A percentile compares a stretch with the other conserved stretches of the same genome.
Conservation (phyloP, 2,113 vertebrate species). For the Cynocephalus volans region DNA sequence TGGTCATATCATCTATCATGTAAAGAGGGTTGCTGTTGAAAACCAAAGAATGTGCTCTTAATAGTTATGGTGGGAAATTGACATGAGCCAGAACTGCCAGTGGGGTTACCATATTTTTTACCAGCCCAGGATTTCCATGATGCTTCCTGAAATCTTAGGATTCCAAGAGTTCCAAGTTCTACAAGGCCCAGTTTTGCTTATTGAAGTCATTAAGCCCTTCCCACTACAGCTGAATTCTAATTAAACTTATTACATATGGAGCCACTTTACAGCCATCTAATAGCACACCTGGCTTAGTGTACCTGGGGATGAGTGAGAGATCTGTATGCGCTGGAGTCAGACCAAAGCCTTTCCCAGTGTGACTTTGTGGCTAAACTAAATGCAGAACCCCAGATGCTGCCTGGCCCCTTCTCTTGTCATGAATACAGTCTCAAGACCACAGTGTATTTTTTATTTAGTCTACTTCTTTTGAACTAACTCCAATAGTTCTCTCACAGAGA, state of each 20-base stretch:
- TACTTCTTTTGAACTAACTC: not conserved
- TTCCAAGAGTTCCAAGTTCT: not conserved
- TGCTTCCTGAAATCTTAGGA: not conserved
- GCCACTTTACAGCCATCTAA: not conserved
- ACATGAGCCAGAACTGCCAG: not conserved
- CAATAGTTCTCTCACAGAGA: not conserved
- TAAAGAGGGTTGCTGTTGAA: not conserved
- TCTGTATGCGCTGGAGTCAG: not conserved
- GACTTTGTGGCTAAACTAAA: not conserved
- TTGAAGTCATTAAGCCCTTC: not conserved
- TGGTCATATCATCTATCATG: not conserved
- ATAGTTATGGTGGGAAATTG: not conserved
- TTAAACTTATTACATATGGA: not conserved
- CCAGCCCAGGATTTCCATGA: not conserved
- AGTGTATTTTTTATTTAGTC: not conserved
- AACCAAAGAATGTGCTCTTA: not conserved
- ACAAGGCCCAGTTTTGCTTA: not conserved
- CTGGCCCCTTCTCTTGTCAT: not conserved
- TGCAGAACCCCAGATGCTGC: not conserved
- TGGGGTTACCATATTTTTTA: not conserved
- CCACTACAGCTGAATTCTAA: not conserved
- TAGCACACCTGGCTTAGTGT: not conserved
- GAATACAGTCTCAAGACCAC: not conserved
- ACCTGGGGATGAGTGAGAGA: fast-evolving
- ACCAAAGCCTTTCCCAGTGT: not conserved